Percentiles rank a stretch among this genome's conserved stretches.
Evolutionary conservation across 2,888 invertebrate species (phyloP).

Genomic region (Melanostoma scalare): DNA sequence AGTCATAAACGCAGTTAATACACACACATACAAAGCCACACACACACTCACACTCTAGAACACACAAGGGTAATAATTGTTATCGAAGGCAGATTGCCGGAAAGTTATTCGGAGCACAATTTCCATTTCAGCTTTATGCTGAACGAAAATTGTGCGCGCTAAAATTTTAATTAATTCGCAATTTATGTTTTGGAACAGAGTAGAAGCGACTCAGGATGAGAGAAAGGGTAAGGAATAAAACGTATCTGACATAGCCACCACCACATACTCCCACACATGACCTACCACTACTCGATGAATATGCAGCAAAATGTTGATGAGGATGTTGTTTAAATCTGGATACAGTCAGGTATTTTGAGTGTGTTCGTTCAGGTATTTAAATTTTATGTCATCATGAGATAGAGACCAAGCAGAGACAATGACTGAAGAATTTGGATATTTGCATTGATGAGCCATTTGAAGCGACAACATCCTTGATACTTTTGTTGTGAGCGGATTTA

Average conservation of each 20-base stretch:
- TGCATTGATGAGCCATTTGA: conserved; percentile 14
- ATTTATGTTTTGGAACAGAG: conserved; percentile 50
- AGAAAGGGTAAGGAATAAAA: not conserved
- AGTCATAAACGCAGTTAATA: conserved; percentile 52
- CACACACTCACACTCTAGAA: not conserved
- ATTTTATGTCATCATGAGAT: not conserved
- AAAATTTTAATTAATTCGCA: conserved; percentile 71
- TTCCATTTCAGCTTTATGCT: conserved; percentile 3
- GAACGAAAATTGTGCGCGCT: conserved; percentile 34
- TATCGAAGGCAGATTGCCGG: not conserved
- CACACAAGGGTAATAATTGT: too few species aligned
- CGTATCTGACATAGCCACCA: not conserved
- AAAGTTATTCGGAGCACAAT: conserved; percentile 3
- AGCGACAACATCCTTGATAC: not conserved
- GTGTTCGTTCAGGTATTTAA: conserved; percentile 29
- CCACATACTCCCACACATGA: not conserved
- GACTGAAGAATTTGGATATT: conserved; percentile 15
- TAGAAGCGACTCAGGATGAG: not conserved
- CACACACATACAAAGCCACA: conserved; percentile 15
- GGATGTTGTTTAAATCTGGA: conserved; percentile 52
- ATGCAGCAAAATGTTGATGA: conserved; percentile 39
- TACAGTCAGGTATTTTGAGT: conserved; percentile 27
- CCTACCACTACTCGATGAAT: not conserved
- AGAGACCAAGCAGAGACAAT: not conserved
- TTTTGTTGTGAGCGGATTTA: not conserved